phyloP scores from a whole-genome alignment of 2,797 vertebrate genomes.

The Limosa lapponica region DNA sequence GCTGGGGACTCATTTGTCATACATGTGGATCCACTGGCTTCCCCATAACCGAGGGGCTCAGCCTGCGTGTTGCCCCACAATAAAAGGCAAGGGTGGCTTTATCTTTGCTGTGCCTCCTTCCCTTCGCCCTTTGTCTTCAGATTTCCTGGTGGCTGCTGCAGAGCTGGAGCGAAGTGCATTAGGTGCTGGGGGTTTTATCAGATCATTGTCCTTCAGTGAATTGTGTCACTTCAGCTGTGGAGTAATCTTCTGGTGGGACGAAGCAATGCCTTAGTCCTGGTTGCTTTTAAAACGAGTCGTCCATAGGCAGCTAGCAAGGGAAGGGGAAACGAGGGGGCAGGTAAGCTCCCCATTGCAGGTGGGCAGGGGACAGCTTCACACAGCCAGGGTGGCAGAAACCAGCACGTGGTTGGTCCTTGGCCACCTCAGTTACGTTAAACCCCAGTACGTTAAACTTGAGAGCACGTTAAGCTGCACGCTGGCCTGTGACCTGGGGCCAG shows the following conservation, averaged over 20 bases:
- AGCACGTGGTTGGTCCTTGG: neutral
- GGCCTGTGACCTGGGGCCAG: neutral
- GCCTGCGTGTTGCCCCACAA: neutral
- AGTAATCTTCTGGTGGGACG: conserved; percentile 15
- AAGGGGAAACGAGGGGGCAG: neutral
- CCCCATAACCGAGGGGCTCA: neutral
- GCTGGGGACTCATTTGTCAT: conserved; percentile 11
- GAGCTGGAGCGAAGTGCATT: rapidly evolving
- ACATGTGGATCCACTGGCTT: neutral
- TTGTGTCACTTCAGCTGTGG: conserved; percentile 2
- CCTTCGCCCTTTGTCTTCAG: neutral
- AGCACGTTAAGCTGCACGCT: neutral
- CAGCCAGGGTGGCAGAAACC: neutral
- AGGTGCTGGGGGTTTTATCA: neutral
- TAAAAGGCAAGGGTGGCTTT: conserved; percentile 29
- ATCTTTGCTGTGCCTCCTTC: neutral
- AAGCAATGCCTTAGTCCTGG: neutral
- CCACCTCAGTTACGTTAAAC: rapidly evolving
- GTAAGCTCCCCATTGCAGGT: neutral
- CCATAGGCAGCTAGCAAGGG: neutral
- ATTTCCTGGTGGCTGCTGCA: neutral
- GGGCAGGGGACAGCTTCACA: neutral
- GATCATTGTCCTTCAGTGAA: conserved; percentile 5
- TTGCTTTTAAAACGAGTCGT: neutral
- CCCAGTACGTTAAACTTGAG: neutral